Base-by-base conservation (phyloP, 2,888 invertebrate genomes). In the Phragmatobia fuliginosa region DNA sequence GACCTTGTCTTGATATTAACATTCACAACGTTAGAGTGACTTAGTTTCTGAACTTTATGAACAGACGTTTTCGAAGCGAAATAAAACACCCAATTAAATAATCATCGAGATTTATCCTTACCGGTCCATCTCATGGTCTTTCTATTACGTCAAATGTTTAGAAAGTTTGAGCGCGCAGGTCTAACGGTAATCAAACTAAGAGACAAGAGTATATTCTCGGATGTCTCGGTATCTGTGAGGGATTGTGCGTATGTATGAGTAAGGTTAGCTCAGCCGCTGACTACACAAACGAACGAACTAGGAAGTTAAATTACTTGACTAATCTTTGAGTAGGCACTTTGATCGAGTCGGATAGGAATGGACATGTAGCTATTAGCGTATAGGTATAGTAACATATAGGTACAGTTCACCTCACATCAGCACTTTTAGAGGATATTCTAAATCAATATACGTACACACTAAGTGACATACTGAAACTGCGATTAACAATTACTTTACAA, bases 151-250 rank as follows among this genome's bases (percentile, higher is more conserved):
- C 81, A 85, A 90, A 89, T 86, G 88, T 87, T 90, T 83, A 87
- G 88, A 88, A 90, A 91, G 90, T 92, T 90, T 82, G 83, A 88
- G 85, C 84, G 82, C 79, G 79, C 85, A 84, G 85, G 90, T 90
- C 90, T 88, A 86, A 89, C 88, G 85, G 90, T 91, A 91, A 91
- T 91, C 90, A 90, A 92, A 91, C 88, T 86, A 82, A 85, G 87
- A 87, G 87, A 85, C 85, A 81, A 78, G 62, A 67, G 73, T 72
- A 71, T 62, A 76, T 74, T 74, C 71, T 77, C 66, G 68, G 59
- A 65, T 67, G 66, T 62, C 68, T 72, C 33, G 69, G 67, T 65
- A 28, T 61, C 62, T 59, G 21, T 36, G 33, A 28, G 38, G 25
- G 18, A 52, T 36, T 62, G 38, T 21, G 32, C 28, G n/a, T 59